Evolutionary conservation across 92 coral and sea anemone species (phyloP).

Genomic region (Actinostola sp.): DNA sequence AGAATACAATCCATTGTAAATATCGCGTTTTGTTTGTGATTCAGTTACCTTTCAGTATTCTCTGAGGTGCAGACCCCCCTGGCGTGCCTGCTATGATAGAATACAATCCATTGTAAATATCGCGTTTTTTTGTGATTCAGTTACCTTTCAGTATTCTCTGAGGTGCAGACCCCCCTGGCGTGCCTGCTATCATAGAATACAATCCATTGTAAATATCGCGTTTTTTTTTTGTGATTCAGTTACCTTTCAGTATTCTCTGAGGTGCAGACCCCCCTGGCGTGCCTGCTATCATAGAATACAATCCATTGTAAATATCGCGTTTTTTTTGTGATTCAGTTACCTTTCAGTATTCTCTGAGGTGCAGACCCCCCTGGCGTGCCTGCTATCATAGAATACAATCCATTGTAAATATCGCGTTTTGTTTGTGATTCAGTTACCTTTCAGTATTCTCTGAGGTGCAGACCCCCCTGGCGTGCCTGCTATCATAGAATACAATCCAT

Average conservation of each 20-base stretch:
- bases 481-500: too few relatives aligned
- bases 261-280: conserved; percentile 90
- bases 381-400: too few relatives aligned
- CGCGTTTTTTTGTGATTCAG: conserved; percentile 34
- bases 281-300: conserved; percentile 85
- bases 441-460: conserved; percentile 90
- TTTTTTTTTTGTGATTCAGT: conserved; percentile 46
- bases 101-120: too few relatives aligned
- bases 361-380: conserved; percentile 89
- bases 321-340: conserved; percentile 55
- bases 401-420: not conserved
- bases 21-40: not conserved
- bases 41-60: conserved; percentile 80
- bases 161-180: conserved; percentile 90
- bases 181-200: conserved; percentile 87
- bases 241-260: conserved; percentile 83
- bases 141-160: conserved; percentile 81
- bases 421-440: conserved; percentile 61
- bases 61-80: conserved; percentile 93
- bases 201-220: not conserved
- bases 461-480: conserved; percentile 83
- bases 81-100: conserved; percentile 83
- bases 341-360: conserved; percentile 86
- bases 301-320: not conserved
- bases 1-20: too few relatives aligned